Conservation (phyloP, 2,888 invertebrate genomes). For the Standfussiana lucernea region DNA sequence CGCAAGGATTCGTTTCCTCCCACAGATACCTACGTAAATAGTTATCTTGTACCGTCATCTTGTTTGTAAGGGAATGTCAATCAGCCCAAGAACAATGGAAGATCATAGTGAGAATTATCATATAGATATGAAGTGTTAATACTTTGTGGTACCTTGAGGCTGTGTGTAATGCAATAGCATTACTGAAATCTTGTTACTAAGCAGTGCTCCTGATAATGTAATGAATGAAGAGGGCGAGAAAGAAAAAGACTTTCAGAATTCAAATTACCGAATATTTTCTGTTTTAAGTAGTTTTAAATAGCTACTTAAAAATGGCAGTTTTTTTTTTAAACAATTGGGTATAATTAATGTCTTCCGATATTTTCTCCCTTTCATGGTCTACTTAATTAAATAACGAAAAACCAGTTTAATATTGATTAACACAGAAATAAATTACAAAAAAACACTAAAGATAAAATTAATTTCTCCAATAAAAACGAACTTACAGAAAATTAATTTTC, state of each 20-base stretch:
- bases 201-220: neutral
- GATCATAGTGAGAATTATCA: constrained; percentile 54
- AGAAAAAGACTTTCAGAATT: neutral
- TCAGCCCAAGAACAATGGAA: constrained; percentile 61
- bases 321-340: too few relatives aligned
- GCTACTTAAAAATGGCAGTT: too few relatives aligned
- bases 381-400: neutral
- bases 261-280: neutral
- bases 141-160: constrained; percentile 10
- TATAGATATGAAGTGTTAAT: constrained; percentile 45
- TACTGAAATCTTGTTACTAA: neutral
- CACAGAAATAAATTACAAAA: neutral
- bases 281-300: neutral
- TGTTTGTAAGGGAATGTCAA: constrained; percentile 64
- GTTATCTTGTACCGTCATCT: constrained; percentile 55
- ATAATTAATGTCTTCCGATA: too few relatives aligned
- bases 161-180: neutral
- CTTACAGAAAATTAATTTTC: constrained; percentile 33
- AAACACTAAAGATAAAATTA: neutral
- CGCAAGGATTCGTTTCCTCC: constrained; percentile 62
- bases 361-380: neutral
- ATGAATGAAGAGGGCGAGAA: neutral
- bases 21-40: constrained; percentile 62
- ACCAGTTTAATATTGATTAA: neutral
- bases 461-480: constrained; percentile 16